Base-by-base conservation (phyloP, 2,113 vertebrate species). In the Pipra filicauda region DNA sequence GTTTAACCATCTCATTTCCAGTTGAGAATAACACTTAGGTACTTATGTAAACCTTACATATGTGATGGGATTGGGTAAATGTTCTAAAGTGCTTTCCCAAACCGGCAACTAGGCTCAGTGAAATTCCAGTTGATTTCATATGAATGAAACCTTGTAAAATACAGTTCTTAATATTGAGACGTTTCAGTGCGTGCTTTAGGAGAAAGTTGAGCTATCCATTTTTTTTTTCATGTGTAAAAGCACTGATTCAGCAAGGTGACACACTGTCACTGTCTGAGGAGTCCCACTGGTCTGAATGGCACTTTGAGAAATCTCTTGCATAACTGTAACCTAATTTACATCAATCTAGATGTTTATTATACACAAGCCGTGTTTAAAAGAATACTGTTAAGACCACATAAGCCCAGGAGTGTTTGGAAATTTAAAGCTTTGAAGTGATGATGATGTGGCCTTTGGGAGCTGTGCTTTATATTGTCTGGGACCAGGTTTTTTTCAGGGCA, bases 311-410 rank as follows among this genome's bases (percentile, higher is more conserved):
- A 77, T 86, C 44, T 71, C 48, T 96, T 95, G 52, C 27, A 12
- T 88, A 81, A 61, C 65, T 88, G 27, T 89, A 93, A 91, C 33
- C 48, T 92, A 90, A 96, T 96, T 93, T 96, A 67, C 82, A 28
- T 83, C 55, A 51, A 48, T 95, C 28, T 84, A 48, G 66, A 93
- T 66, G 57, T 93, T 72, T 83, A 85, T 92, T 88, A 48, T 93
- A 77, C 76, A 92, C 79, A 84, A 73, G 16, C 54, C 61, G 43
- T 48, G 28, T 74, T 95, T 89, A 86, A 94, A 96, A 90, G 61
- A 80, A 59, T 52, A 35, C 90, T 80, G 48, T 80, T 74, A 84
- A 93, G 88, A 78, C 55, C 70, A 52, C 82, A 57, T 64, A 90
- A 84, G 64, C 33, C 1, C 67, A 54, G 51, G 91, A 95, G 57